phyloP scores from a whole-genome alignment of 2,888 invertebrate genomes.

The Eumacrocentrus americanus region DNA sequence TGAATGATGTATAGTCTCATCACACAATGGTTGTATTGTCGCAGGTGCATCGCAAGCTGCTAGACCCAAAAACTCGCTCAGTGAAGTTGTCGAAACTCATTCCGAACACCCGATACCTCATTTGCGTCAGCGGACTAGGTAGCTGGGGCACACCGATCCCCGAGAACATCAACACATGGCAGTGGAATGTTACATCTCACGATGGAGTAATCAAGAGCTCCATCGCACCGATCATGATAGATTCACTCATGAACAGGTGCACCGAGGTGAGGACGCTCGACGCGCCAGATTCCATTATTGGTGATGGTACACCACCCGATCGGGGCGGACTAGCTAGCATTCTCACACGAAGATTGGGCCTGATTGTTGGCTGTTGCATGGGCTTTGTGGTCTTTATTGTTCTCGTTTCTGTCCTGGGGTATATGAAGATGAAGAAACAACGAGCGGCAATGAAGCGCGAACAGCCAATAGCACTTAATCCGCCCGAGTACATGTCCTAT shows the following conservation, averaged over 20 bases:
- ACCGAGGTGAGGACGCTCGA: conserved; percentile 78
- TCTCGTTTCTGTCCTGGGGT: conserved; percentile 82
- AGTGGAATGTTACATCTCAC: conserved; percentile 46
- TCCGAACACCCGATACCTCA: conserved; percentile 81
- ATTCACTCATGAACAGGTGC: conserved; percentile 78
- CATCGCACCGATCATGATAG: conserved; percentile 68
- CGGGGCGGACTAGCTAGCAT: conserved; percentile 72
- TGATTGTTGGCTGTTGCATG: conserved; percentile 86
- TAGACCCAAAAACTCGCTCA: conserved; percentile 76
- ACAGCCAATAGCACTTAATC: conserved; percentile 67
- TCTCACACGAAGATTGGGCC: conserved; percentile 79
- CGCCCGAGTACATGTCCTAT: conserved; percentile 83
- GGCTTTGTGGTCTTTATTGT: conserved; percentile 85
- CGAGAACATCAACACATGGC: conserved; percentile 52
- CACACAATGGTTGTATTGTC: no score
- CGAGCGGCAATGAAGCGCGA: conserved; percentile 77
- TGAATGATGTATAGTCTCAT: no score
- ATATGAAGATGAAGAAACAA: conserved; percentile 84
- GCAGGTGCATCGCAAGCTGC: conserved; percentile 77
- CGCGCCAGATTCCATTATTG: conserved; percentile 65
- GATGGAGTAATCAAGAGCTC: conserved; percentile 66
- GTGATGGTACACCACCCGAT: conserved; percentile 62
- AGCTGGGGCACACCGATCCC: conserved; percentile 70
- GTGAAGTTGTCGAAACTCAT: conserved; percentile 76
- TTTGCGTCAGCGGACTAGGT: conserved; percentile 87